Evolutionary conservation across 2,888 invertebrate genomes (phyloP).

Genomic region (Clanis bilineata): DNA sequence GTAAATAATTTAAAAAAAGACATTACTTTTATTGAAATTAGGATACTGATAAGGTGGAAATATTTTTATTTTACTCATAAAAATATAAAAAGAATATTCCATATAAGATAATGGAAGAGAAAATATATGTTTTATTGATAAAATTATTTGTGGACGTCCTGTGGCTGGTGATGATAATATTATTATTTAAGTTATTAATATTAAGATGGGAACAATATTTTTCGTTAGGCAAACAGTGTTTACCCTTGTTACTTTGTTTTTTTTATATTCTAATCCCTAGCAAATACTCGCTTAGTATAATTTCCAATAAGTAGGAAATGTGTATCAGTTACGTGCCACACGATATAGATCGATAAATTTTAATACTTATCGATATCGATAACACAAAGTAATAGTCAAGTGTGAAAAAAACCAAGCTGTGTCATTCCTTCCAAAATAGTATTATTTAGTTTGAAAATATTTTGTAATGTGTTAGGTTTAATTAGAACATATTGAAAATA

Average conservation of each 20-base stretch:
- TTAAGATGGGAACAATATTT: not conserved
- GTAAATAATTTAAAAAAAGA: not conserved
- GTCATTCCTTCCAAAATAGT: conserved; percentile 10
- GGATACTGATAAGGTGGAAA: too few relatives aligned
- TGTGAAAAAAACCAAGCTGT: not conserved
- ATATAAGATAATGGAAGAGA: too few relatives aligned
- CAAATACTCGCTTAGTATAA: conserved; percentile 6
- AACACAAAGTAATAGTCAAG: not conserved
- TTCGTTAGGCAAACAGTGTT: not conserved
- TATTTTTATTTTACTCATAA: too few relatives aligned
- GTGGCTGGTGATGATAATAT: too few relatives aligned
- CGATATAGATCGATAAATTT: not conserved
- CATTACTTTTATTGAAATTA: too few relatives aligned
- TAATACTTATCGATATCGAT: conserved; percentile 3
- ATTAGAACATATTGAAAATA: conserved; percentile 2
- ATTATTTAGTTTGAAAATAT: not conserved
- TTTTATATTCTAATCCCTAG: conserved; percentile 13
- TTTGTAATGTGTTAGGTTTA: not conserved
- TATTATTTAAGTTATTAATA: too few relatives aligned
- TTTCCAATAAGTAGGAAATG: not conserved
- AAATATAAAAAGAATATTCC: too few relatives aligned
- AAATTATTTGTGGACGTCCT: too few relatives aligned
- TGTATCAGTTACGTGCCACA: not conserved
- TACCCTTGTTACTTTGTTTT: conserved; percentile 8
- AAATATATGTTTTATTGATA: too few relatives aligned